Percentiles rank a stretch among this genome's conserved stretches.
These are phyloP conservation scores for Sarcophaga bullata DNA, from an alignment of 1,140 invertebrate species.

Conservation along the genomic window DNA sequence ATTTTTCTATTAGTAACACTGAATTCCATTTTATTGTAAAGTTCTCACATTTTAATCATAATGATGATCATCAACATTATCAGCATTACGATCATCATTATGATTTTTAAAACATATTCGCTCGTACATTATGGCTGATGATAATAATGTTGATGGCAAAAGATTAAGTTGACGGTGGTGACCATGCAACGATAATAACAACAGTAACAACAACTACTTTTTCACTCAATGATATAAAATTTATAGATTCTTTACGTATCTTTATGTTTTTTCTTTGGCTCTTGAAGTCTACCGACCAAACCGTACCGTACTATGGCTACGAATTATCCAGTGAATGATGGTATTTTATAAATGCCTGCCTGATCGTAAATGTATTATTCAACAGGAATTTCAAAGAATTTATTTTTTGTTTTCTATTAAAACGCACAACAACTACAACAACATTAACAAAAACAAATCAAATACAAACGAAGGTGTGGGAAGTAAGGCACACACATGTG, in stretches of 20 bases:
- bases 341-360: neutral
- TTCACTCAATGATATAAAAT: no score
- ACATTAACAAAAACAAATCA: neutral
- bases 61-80: conserved; percentile 7
- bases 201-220: neutral
- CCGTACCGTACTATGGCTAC: neutral
- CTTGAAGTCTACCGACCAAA: neutral
- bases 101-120: neutral
- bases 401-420: neutral
- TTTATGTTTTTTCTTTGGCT: neutral
- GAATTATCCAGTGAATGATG: neutral
- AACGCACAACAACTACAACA: no score
- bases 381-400: conserved; percentile 8
- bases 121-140: neutral
- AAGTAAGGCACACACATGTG: neutral
- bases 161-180: conserved; percentile 22
- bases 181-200: neutral
- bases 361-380: conserved; percentile 18
- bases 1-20: conserved; percentile 45
- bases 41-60: conserved; percentile 49
- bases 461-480: neutral
- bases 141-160: conserved; percentile 5
- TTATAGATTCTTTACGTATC: neutral
- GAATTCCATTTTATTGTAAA: conserved; percentile 54
- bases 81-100: neutral